Evolutionary conservation across 1,140 invertebrate species (phyloP).

Genomic region (Drosophila mojavensis): DNA sequence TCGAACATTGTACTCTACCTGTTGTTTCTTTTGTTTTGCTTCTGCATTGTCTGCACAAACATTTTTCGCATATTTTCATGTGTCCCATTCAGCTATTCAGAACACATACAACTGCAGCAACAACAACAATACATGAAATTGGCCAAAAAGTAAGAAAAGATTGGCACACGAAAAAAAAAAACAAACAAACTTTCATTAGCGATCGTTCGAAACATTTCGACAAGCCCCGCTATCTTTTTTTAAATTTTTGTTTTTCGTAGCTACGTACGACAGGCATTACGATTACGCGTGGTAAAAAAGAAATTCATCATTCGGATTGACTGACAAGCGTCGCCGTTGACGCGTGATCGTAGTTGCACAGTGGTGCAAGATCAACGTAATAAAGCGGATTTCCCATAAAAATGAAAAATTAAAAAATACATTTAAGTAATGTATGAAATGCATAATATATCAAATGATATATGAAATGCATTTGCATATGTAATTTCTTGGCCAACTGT

Average conservation of each 20-base stretch:
- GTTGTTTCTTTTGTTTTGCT: slow-evolving; percentile 64
- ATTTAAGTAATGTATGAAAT: too few species aligned
- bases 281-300: slow-evolving; percentile 75
- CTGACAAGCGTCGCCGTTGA: slow-evolving; percentile 54
- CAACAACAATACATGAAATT: slow-evolving; percentile 16
- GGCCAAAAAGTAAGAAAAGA: slow-evolving; percentile 34
- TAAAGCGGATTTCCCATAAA: background rate
- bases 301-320: slow-evolving; percentile 71
- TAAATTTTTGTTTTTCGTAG: background rate
- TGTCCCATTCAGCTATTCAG: slow-evolving; percentile 49
- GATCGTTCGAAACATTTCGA: slow-evolving; percentile 66
- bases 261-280: slow-evolving; percentile 30
- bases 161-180: slow-evolving; percentile 35
- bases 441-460: too few species aligned
- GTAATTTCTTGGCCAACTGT: background rate
- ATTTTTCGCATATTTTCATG: slow-evolving; percentile 79
- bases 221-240: slow-evolving; percentile 52
- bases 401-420: background rate
- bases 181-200: slow-evolving; percentile 71
- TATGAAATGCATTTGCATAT: too few species aligned
- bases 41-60: slow-evolving; percentile 68
- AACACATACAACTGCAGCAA: slow-evolving; percentile 57
- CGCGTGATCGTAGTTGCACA: slow-evolving; percentile 40
- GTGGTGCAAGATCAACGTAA: slow-evolving; percentile 28
- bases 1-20: slow-evolving; percentile 54